Evolutionary conservation across 2,888 invertebrate species (phyloP).

Genomic region (Tyria jacobaeae): DNA sequence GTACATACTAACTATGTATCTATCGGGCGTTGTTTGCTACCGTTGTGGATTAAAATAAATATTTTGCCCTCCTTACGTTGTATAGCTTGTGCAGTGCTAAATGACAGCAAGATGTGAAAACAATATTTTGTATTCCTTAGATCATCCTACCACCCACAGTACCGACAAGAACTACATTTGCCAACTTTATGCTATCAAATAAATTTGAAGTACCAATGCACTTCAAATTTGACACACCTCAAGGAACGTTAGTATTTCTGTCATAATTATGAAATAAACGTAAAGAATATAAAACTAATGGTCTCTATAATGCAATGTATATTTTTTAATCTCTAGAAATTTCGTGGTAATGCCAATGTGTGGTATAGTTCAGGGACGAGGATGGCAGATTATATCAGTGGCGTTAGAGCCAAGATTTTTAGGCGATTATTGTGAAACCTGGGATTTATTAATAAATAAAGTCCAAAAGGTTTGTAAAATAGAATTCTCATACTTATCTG

Average conservation of each 20-base stretch:
- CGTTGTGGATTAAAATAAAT: no score
- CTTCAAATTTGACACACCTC: slow-evolving; percentile 73
- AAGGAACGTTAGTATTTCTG: slow-evolving; percentile 67
- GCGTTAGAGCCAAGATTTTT: slow-evolving; percentile 74
- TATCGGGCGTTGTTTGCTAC: no score
- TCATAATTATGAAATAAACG: no score
- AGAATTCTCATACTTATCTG: neutral
- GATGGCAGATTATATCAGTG: slow-evolving; percentile 81
- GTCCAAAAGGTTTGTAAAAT: slow-evolving; percentile 66
- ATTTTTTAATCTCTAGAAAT: no score
- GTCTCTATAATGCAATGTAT: no score
- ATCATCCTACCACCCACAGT: slow-evolving; percentile 80
- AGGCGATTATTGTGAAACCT: slow-evolving; percentile 77
- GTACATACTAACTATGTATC: no score
- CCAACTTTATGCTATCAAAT: slow-evolving; percentile 78
- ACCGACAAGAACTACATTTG: slow-evolving; percentile 72
- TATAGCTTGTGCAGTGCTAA: no score
- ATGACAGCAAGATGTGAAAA: no score
- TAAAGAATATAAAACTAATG: no score
- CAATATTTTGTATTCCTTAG: slow-evolving; percentile 49
- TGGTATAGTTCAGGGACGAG: slow-evolving; percentile 74
- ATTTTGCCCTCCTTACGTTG: no score
- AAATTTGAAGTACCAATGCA: slow-evolving; percentile 75
- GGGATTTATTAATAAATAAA: slow-evolving; percentile 77
- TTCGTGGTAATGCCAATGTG: slow-evolving; percentile 79